phyloP scores from a whole-genome alignment of 2,888 invertebrate species.

The Oscheius onirici region DNA sequence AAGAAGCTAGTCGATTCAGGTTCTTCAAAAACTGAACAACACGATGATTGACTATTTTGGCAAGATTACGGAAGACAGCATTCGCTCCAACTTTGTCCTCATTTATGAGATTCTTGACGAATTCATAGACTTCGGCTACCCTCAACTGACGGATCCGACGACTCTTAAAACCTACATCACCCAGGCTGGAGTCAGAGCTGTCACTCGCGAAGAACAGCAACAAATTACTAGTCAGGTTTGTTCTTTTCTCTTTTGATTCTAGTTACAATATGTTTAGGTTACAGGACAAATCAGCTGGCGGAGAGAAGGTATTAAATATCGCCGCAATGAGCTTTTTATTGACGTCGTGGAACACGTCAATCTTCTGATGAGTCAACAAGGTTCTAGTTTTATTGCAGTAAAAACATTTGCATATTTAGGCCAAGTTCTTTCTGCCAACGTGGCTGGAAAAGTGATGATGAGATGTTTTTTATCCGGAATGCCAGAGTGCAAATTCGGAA shows the following conservation, averaged over 20 bases:
- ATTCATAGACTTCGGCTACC: constrained; percentile 98
- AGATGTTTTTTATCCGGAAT: constrained; percentile 98
- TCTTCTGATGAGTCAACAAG: constrained; percentile 81
- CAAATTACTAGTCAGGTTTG: constrained; percentile 89
- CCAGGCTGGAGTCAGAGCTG: constrained; percentile 86
- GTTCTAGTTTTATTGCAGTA: constrained; percentile 1
- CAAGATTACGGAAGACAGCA: constrained; percentile 98
- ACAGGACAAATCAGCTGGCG: constrained; percentile 88
- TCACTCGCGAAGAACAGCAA: constrained; percentile 95
- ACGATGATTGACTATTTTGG: constrained; percentile 99
- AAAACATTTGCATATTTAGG: constrained; percentile 76
- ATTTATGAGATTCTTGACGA: constrained; percentile 98
- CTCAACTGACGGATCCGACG: constrained; percentile 99
- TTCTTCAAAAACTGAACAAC: constrained; percentile 88
- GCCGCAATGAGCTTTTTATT: constrained; percentile 95
- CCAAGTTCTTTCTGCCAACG: constrained; percentile 96
- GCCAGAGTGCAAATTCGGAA: constrained; percentile 99
- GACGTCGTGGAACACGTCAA: constrained; percentile 99
- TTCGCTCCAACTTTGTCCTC: constrained; percentile 99
- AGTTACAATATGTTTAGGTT: constrained; percentile 75
- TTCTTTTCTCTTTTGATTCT: background rate
- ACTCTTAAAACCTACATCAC: constrained; percentile 99
- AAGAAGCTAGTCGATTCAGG: no score
- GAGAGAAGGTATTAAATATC: constrained; percentile 96
- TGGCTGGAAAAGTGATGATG: constrained; percentile 99